Conservation (phyloP, 2,113 vertebrate genomes). For the Ophthalmolycus amberensis region DNA sequence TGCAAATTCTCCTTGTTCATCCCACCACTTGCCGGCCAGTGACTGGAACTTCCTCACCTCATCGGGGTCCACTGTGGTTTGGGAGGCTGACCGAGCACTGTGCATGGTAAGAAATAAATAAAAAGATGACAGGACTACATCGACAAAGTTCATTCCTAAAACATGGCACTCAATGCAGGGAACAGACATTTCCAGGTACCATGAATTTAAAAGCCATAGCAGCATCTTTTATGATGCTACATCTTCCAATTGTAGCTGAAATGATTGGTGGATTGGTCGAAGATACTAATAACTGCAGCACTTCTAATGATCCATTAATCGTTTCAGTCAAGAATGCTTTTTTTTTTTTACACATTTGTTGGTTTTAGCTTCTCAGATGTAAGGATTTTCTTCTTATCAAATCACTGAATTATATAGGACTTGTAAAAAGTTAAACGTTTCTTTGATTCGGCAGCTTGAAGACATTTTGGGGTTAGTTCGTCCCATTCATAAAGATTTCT, state of each 20-base stretch:
- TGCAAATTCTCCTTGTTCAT: constrained; percentile 90
- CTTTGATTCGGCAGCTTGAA: background rate
- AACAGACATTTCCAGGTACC: background rate
- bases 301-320: background rate
- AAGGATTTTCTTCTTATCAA: background rate
- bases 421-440: background rate
- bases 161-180: background rate
- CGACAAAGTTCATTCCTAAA: background rate
- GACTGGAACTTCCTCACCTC: constrained; percentile 91
- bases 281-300: background rate
- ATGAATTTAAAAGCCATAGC: background rate
- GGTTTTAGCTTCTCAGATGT: background rate
- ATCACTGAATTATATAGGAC: background rate
- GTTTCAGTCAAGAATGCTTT: no score
- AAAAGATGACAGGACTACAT: background rate
- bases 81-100: constrained; percentile 76
- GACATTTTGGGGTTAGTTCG: background rate
- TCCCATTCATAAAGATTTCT: background rate
- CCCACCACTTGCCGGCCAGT: constrained; percentile 94
- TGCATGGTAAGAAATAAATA: background rate
- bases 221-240: background rate
- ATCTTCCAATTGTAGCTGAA: background rate
- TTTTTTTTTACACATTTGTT: background rate
- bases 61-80: constrained; percentile 87
- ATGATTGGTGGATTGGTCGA: background rate